phyloP scores from a whole-genome alignment of 2,113 vertebrate species.

The Gallinago jamesoni region DNA sequence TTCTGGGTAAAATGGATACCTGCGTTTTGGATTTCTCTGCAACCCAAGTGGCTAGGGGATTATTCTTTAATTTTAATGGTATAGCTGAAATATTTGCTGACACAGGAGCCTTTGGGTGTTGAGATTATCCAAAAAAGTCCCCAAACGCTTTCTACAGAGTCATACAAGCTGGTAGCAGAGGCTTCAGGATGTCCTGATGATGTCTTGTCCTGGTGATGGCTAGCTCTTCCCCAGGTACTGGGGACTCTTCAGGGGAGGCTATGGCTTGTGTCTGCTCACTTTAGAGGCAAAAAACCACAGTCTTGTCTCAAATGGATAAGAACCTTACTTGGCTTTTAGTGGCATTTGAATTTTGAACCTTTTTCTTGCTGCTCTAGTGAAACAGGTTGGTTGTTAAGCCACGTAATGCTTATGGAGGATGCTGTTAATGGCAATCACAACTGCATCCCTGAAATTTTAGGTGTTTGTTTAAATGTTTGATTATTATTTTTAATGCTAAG shows the following conservation, averaged over 20 bases:
- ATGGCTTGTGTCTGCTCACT: rapidly evolving
- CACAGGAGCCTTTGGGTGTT: background rate
- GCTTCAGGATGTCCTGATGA: background rate
- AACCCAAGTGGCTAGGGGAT: background rate
- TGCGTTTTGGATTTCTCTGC: background rate
- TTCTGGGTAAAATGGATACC: background rate
- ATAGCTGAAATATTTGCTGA: background rate
- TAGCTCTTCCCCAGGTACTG: background rate
- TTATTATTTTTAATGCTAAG: background rate
- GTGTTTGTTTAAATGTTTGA: background rate
- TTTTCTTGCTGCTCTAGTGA: background rate
- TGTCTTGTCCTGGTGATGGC: background rate
- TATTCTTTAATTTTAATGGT: background rate
- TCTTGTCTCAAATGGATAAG: rapidly evolving
- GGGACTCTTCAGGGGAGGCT: too few species aligned
- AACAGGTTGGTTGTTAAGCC: background rate
- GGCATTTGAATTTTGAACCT: background rate
- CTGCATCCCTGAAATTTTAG: background rate
- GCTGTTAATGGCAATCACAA: rapidly evolving
- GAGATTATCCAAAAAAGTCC: background rate
- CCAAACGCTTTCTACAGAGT: too few species aligned
- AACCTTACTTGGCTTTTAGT: background rate
- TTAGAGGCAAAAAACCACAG: too few species aligned
- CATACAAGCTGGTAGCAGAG: background rate
- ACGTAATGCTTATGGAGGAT: rapidly evolving